Conservation (phyloP, 2,888 invertebrate species). For the Hypercompe scribonia region DNA sequence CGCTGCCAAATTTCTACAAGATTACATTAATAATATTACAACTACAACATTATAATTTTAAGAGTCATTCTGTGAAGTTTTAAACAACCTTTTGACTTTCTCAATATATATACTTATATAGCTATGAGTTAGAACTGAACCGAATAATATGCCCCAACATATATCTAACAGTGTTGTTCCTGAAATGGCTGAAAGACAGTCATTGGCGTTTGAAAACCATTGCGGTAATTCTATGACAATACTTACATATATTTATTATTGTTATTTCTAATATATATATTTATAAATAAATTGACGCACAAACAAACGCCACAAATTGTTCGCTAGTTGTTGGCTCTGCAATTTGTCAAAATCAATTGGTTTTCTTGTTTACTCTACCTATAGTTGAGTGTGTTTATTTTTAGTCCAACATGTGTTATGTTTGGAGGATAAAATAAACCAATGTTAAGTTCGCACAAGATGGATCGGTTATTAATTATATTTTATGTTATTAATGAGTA, state of each 20-base stretch:
- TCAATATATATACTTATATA: too few species aligned
- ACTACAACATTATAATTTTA: not conserved
- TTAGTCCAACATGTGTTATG: slow-evolving; percentile 15
- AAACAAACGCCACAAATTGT: not conserved
- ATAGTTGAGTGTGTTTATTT: slow-evolving; percentile 20
- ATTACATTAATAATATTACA: not conserved
- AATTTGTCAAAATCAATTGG: slow-evolving; percentile 22
- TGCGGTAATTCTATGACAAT: too few species aligned
- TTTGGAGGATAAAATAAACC: slow-evolving; percentile 17
- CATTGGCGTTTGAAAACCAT: not conserved
- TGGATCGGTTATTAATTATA: slow-evolving; percentile 1
- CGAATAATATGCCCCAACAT: not conserved
- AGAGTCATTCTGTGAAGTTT: not conserved
- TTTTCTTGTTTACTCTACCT: slow-evolving; percentile 13
- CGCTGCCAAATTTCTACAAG: not conserved
- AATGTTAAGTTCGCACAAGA: slow-evolving; percentile 1
- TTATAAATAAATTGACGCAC: not conserved
- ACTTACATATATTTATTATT: too few species aligned
- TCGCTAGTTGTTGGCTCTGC: slow-evolving; percentile 12
- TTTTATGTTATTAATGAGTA: not conserved
- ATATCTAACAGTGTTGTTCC: not conserved
- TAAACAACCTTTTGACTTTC: not conserved
- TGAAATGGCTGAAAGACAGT: not conserved
- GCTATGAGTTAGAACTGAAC: not conserved
- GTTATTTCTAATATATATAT: not conserved